Evolutionary conservation across 2,888 invertebrate species (phyloP), one percentile per base, ranked within the genome.

Genomic region (Cerastis rubricosa): DNA sequence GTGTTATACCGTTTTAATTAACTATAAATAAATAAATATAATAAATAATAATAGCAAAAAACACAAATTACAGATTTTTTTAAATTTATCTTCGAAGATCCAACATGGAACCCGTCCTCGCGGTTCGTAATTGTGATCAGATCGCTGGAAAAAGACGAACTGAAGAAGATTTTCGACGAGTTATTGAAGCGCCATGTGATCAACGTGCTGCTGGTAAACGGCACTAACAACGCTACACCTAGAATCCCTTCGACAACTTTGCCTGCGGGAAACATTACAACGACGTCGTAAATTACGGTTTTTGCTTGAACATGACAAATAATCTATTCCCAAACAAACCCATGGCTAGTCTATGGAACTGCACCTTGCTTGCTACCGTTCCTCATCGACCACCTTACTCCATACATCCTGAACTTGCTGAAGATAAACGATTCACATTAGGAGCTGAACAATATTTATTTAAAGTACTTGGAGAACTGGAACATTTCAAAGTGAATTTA

Each of bases 171-270:
- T 11, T 94, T 95, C 66, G 84, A 93, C 40, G 76, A 82, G 45
- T 3, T 35, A 35, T 76, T 94, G 29, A 66, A 77, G n/a, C 54
- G 81, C 14, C 92, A 90, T 45, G 89, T 94, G 0, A 40, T 77
- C 11, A 87, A 93, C 54, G 92, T 91, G 0, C 25, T 93, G 5
- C 81, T 94, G 9, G 64, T 93, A 3, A 90, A 91, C 51, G 90
- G 90, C 9, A 90, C 87, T 3, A 71, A 82, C 0, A 86, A 91
- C 22, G 85, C 88, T 94, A 92, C 77, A 90, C 93, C 0, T 95
- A 94, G 80, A 92, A 95, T 77, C 93, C 94, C 0, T 94, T 89
- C 59, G 92, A 93, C 69, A 92, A 94, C 74, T 92, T 90, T 59
- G 91, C 90, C 0, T 95, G 95, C 77, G 95, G 95, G 12, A 91